phyloP scores from a whole-genome alignment of 2,888 invertebrate genomes.

The Heteromyza rotundicornis region DNA sequence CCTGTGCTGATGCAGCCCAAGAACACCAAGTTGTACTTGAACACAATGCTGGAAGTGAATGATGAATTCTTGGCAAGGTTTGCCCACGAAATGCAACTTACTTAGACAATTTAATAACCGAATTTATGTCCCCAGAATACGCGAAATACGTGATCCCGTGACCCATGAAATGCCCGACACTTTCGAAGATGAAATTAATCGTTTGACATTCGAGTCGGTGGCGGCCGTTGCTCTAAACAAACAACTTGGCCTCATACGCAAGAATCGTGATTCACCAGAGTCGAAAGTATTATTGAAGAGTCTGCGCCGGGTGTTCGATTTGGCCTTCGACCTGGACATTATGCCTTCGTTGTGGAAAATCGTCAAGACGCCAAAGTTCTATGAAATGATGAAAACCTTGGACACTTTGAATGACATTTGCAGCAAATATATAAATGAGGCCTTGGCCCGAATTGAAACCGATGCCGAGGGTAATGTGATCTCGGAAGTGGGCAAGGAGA shows the following conservation, averaged over 20 bases:
- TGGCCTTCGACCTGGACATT: constrained; percentile 39
- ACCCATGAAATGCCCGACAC: constrained; percentile 53
- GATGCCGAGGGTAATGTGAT: constrained; percentile 15
- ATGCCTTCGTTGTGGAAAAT: constrained; percentile 45
- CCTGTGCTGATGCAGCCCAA: constrained; percentile 72
- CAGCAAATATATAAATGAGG: constrained; percentile 48
- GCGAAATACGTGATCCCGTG: constrained; percentile 35
- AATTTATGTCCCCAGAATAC: constrained; percentile 43
- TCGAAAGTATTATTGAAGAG: constrained; percentile 37
- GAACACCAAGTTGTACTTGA: constrained; percentile 65
- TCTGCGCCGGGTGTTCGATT: constrained; percentile 25
- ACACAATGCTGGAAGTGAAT: constrained; percentile 65
- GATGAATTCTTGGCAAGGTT: constrained; percentile 56
- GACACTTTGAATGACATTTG: constrained; percentile 21
- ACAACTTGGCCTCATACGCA: constrained; percentile 38
- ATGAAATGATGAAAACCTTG: constrained; percentile 36
- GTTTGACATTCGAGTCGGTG: constrained; percentile 67
- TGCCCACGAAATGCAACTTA: not conserved
- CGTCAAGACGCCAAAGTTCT: constrained; percentile 39
- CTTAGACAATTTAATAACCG: not conserved
- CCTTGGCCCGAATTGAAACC: constrained; percentile 39
- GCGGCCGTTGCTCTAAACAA: constrained; percentile 57
- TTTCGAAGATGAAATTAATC: constrained; percentile 63
- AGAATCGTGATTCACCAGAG: constrained; percentile 30
- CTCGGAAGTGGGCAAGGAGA: constrained; percentile 45